phyloP scores from a whole-genome alignment of 2,888 invertebrate species.

The Oligia strigilis region DNA sequence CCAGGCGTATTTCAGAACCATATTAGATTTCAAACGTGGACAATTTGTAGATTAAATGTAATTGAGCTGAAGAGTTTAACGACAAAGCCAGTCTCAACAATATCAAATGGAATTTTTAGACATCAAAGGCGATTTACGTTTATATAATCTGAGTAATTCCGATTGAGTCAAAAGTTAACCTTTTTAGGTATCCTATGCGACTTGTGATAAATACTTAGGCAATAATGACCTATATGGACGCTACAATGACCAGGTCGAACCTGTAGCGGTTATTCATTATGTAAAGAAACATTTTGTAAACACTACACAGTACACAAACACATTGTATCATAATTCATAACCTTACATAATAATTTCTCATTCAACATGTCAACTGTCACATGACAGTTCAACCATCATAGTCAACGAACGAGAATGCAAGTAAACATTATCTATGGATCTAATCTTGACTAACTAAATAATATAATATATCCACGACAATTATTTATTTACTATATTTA shows the following conservation, averaged over 20 bases:
- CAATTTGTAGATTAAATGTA: background rate
- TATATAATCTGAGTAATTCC: background rate
- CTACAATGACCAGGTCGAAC: slow-evolving; percentile 14
- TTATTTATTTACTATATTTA: too few relatives aligned
- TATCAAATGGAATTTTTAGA: background rate
- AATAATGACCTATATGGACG: background rate
- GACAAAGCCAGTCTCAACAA: background rate
- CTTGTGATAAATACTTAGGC: background rate
- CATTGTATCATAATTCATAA: too few relatives aligned
- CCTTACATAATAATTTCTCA: too few relatives aligned
- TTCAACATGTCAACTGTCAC: too few relatives aligned
- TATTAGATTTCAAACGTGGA: background rate
- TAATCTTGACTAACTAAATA: too few relatives aligned
- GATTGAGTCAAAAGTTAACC: background rate
- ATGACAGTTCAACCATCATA: too few relatives aligned
- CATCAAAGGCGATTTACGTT: background rate
- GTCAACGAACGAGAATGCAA: too few relatives aligned
- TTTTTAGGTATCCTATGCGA: background rate
- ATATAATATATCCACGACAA: too few relatives aligned
- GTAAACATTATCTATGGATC: too few relatives aligned
- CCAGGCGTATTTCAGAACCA: background rate
- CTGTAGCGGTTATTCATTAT: too few relatives aligned
- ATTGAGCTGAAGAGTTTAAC: background rate
- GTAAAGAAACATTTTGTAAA: too few relatives aligned
- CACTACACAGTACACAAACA: too few relatives aligned